Conservation (phyloP, 2,797 vertebrate species). For the Pantherophis alleghaniensis region DNA sequence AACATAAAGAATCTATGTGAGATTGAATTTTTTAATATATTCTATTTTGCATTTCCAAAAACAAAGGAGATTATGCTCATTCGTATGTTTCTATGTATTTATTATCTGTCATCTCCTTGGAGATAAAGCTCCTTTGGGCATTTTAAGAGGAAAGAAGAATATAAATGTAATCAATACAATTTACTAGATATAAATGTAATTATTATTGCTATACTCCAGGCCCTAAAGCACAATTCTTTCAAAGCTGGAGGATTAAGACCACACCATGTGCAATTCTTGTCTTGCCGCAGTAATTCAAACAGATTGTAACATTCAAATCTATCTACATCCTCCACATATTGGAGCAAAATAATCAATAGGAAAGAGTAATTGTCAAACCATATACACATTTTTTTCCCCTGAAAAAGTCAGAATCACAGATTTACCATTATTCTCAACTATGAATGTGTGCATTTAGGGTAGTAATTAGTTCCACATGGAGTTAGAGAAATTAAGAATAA, state of each 20-base stretch:
- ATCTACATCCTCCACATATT: neutral
- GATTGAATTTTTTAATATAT: neutral
- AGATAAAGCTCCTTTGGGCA: neutral
- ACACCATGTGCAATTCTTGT: neutral
- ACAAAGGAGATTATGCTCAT: neutral
- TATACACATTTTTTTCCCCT: neutral
- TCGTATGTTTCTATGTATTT: neutral
- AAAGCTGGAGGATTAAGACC: neutral
- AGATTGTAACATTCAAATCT: neutral
- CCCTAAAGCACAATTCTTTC: neutral
- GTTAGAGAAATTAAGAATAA: neutral
- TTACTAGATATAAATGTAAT: neutral
- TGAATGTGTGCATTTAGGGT: neutral
- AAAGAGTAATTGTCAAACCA: neutral
- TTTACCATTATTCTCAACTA: neutral
- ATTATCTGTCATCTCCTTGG: neutral
- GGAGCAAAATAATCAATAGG: neutral
- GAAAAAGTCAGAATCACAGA: neutral
- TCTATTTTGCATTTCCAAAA: neutral
- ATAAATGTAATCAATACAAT: neutral
- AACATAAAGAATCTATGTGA: neutral
- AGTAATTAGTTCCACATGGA: neutral
- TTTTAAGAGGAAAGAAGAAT: neutral
- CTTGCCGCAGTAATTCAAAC: neutral
- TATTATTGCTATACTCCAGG: neutral